Conservation (phyloP, 2,888 invertebrate genomes). For the Tiliacea citrago region DNA sequence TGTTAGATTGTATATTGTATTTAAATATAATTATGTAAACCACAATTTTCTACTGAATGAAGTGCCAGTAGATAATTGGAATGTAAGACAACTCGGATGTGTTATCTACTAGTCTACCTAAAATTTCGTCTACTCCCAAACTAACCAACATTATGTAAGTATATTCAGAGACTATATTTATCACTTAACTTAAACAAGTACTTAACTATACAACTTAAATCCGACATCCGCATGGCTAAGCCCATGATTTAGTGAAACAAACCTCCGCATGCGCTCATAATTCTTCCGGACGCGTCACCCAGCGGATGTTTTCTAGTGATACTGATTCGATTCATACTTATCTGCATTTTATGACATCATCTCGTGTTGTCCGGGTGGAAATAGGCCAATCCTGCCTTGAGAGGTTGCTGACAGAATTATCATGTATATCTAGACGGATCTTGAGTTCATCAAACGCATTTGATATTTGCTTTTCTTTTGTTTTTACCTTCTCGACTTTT, state of each 20-base stretch:
- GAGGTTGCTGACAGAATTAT: slow-evolving; percentile 39
- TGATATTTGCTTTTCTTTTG: background rate
- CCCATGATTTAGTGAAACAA: slow-evolving; percentile 57
- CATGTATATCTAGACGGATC: slow-evolving; percentile 33
- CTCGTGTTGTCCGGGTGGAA: slow-evolving; percentile 40
- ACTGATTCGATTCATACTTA: slow-evolving; percentile 62
- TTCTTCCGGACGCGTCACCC: slow-evolving; percentile 58
- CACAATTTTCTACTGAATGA: background rate
- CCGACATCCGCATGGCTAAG: slow-evolving; percentile 59
- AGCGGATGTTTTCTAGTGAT: slow-evolving; percentile 62
- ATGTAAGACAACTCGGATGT: background rate
- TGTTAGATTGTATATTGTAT: too few relatives aligned
- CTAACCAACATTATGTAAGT: slow-evolving; percentile 15
- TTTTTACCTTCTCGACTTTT: slow-evolving; percentile 12
- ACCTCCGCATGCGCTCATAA: slow-evolving; percentile 49
- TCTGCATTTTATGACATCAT: slow-evolving; percentile 63
- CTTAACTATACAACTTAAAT: slow-evolving; percentile 44
- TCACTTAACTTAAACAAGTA: slow-evolving; percentile 56
- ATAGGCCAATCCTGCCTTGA: slow-evolving; percentile 37
- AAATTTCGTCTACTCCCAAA: slow-evolving; percentile 9
- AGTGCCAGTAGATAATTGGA: background rate
- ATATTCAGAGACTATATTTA: slow-evolving; percentile 47
- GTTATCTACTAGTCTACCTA: background rate
- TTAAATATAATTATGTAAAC: too few relatives aligned
- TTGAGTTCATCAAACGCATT: slow-evolving; percentile 6